phyloP scores from a whole-genome alignment of 2,113 vertebrate genomes.

The Rhinoptilus africanus region DNA sequence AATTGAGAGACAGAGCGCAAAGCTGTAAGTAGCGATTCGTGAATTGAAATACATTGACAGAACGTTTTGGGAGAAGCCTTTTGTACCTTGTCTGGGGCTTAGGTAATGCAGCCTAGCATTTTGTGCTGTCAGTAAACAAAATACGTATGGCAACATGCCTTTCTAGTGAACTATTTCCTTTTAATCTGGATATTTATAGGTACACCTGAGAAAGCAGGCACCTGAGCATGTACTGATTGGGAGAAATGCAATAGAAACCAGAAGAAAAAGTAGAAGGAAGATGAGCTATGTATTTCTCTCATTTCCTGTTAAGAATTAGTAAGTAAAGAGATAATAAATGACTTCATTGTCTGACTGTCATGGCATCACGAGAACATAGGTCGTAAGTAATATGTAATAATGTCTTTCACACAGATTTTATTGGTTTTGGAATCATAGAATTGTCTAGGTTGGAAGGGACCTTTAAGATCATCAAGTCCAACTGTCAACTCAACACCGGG shows the following conservation, averaged over 20 bases:
- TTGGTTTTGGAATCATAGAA: neutral
- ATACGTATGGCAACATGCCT: neutral
- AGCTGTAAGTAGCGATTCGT: neutral
- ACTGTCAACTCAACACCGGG: neutral
- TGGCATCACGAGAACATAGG: neutral
- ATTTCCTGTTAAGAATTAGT: neutral
- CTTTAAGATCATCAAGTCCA: neutral
- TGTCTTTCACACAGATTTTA: neutral
- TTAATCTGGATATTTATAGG: neutral
- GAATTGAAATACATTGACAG: neutral
- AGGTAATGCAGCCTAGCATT: accelerated
- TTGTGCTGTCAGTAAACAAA: neutral
- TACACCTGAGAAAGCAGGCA: neutral
- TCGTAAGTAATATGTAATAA: neutral
- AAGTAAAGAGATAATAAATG: neutral
- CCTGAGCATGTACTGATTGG: neutral
- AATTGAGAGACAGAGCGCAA: neutral
- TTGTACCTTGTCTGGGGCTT: neutral
- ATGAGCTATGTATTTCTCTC: accelerated
- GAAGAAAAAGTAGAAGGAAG: neutral
- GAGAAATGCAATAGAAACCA: neutral
- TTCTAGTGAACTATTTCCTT: neutral
- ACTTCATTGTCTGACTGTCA: neutral
- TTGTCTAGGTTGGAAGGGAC: neutral
- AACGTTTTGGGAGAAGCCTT: neutral